A percentile compares a stretch with the other conserved stretches of the same genome.
These are phyloP conservation scores for Metalampra italica DNA, from an alignment of 2,888 invertebrate genomes.

Conservation along the genomic window DNA sequence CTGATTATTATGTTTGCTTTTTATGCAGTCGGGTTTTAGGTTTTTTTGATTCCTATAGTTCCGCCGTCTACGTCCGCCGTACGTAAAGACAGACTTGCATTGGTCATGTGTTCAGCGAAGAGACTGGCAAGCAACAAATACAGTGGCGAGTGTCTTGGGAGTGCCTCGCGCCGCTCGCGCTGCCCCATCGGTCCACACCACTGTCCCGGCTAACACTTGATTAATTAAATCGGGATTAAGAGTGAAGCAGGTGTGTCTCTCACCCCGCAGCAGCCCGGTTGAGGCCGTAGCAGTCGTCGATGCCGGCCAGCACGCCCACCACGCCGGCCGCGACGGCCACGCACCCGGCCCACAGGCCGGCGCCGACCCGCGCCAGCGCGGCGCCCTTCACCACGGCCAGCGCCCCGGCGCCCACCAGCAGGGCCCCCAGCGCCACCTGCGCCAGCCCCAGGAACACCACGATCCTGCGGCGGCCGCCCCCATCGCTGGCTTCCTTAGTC, in stretches of 20 bases:
- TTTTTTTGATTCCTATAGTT: no score
- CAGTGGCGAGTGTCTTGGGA: no score
- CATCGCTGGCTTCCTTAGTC: slow-evolving; percentile 42
- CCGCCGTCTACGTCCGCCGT: no score
- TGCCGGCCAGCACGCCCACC: slow-evolving; percentile 80
- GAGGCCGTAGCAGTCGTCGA: slow-evolving; percentile 75
- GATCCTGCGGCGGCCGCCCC: slow-evolving; percentile 35
- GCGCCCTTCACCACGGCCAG: slow-evolving; percentile 81
- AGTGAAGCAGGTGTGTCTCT: slow-evolving; percentile 21
- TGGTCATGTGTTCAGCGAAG: no score
- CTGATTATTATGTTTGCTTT: no score
- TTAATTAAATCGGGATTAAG: no score
- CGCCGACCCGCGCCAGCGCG: slow-evolving; percentile 77
- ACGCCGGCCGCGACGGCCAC: slow-evolving; percentile 80
- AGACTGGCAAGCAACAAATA: no score
- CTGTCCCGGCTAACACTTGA: no score
- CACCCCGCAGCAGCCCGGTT: slow-evolving; percentile 49
- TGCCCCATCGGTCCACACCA: no score
- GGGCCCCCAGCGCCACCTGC: slow-evolving; percentile 81
- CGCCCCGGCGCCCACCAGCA: slow-evolving; percentile 81
- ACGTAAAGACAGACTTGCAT: no score
- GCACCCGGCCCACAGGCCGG: slow-evolving; percentile 83
- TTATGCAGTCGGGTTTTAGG: no score
- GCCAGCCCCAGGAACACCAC: slow-evolving; percentile 77
- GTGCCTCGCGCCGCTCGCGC: no score